Conservation (phyloP, 2,888 invertebrate species). For the Chrysolina haemoptera region DNA sequence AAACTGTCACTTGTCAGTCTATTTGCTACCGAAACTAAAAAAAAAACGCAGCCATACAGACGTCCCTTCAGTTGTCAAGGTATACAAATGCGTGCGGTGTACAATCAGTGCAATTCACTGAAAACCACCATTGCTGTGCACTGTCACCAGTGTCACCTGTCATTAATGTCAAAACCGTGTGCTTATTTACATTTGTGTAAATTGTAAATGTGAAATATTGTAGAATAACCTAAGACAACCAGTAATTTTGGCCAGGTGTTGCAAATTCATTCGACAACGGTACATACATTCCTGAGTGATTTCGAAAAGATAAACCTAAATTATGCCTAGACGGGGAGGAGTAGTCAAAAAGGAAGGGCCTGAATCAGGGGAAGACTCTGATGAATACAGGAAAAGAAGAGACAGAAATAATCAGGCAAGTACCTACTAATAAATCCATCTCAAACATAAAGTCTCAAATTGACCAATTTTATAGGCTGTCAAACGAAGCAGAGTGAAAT, state of each 20-base stretch:
- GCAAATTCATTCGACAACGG: not conserved
- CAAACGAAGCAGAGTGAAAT: conserved; percentile 85
- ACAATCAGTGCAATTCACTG: too few species aligned
- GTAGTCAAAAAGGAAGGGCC: conserved; percentile 68
- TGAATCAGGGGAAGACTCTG: conserved; percentile 78
- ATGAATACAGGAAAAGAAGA: conserved; percentile 80
- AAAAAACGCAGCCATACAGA: too few species aligned
- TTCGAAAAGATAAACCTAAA: not conserved
- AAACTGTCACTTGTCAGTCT: too few species aligned
- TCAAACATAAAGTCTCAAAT: not conserved
- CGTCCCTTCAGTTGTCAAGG: too few species aligned
- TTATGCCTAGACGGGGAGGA: conserved; percentile 62
- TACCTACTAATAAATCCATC: not conserved
- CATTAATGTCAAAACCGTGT: not conserved
- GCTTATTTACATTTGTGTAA: not conserved
- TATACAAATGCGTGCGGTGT: too few species aligned
- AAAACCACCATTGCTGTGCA: too few species aligned
- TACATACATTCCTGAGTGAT: not conserved
- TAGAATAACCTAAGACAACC: not conserved
- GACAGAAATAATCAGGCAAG: conserved; percentile 85
- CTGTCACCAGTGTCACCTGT: not conserved
- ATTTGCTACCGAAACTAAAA: too few species aligned
- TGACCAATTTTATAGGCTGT: conserved; percentile 76
- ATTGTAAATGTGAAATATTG: not conserved
- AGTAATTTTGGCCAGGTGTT: not conserved